Conservation (phyloP, 2,888 invertebrate species). For the Diarsia dahlii region DNA sequence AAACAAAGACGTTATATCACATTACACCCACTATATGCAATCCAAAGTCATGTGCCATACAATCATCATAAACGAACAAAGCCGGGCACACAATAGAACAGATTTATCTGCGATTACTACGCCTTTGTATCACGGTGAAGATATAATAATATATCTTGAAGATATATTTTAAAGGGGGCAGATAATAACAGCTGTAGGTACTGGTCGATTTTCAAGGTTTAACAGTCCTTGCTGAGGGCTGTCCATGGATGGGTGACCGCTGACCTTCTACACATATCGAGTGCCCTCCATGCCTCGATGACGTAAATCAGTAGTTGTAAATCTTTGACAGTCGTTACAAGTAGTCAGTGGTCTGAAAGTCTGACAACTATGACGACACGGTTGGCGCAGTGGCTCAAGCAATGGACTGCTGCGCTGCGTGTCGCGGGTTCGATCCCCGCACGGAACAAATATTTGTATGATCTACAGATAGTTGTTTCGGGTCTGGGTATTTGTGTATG, state of each 20-base stretch:
- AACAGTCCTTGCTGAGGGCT: not conserved
- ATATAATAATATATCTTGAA: not conserved
- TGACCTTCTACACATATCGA: not conserved
- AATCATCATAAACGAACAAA: conserved; percentile 38
- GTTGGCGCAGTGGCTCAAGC: no score
- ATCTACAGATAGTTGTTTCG: no score
- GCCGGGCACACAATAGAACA: conserved; percentile 31
- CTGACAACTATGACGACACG: no score
- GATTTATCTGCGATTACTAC: conserved; percentile 44
- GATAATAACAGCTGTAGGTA: not conserved
- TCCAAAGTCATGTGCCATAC: conserved; percentile 48
- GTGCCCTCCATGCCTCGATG: no score
- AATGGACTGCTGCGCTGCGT: no score
- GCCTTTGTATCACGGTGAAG: conserved; percentile 10
- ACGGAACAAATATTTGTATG: no score
- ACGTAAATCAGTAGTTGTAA: no score
- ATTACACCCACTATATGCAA: conserved; percentile 43
- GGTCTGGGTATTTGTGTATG: no score
- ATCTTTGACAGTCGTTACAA: not conserved
- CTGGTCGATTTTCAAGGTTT: not conserved
- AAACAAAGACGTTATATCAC: conserved; percentile 54
- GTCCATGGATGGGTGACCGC: not conserved
- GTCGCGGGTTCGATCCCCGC: no score
- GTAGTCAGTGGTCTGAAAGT: not conserved
- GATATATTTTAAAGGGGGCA: not conserved